phyloP scores from a whole-genome alignment of 2,888 invertebrate genomes.

The Apomyelois bistriatella region DNA sequence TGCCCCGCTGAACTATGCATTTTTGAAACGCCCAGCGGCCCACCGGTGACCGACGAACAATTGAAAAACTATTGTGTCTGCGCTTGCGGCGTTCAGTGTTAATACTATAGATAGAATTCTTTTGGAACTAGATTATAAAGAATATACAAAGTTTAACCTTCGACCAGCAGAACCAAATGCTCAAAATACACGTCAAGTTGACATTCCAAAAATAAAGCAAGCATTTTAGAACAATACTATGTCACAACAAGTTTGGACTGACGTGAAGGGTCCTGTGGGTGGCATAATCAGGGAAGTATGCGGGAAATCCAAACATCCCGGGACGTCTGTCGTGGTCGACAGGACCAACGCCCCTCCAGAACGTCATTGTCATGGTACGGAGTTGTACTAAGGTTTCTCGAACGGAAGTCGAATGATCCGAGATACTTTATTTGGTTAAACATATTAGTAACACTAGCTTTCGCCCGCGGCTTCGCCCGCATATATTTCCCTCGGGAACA shows the following conservation, averaged over 20 bases:
- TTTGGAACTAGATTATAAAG: too few species aligned
- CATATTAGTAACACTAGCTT: too few species aligned
- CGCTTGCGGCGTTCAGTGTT: too few species aligned
- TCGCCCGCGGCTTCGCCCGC: too few species aligned
- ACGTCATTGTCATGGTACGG: conserved; percentile 44
- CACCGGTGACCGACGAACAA: too few species aligned
- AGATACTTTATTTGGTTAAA: too few species aligned
- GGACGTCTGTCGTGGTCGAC: not conserved
- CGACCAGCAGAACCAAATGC: not conserved
- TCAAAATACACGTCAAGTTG: not conserved
- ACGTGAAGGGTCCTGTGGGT: conserved; percentile 35
- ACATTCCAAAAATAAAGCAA: conserved; percentile 3
- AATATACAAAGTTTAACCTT: not conserved
- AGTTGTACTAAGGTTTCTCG: not conserved
- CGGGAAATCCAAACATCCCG: conserved; percentile 40
- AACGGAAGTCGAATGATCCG: not conserved
- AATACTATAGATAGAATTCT: too few species aligned
- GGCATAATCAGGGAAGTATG: conserved; percentile 39
- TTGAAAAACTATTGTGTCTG: too few species aligned
- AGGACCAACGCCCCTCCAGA: conserved; percentile 34
- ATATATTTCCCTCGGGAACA: too few species aligned
- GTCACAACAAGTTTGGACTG: not conserved
- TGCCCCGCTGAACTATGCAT: too few species aligned
- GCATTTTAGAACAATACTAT: conserved; percentile 1
- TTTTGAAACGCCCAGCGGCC: too few species aligned